These are phyloP conservation scores for Bufo bufo DNA, from an alignment of 2,113 vertebrate genomes.

Conservation along the genomic window DNA sequence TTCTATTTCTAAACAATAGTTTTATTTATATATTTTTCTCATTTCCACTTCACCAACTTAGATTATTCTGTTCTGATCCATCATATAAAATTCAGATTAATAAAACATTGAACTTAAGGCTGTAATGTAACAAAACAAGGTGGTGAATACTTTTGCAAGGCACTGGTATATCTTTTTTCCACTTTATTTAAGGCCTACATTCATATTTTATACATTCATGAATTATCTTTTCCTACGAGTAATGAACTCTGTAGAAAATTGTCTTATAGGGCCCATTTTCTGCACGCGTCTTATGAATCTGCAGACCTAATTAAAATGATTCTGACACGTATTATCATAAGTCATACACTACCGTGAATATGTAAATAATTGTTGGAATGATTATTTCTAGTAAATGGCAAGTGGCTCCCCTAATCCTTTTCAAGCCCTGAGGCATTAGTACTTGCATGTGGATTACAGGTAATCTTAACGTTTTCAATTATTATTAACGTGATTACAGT, in stretches of 20 bases:
- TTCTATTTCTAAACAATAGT: too few species aligned
- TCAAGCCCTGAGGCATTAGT: conserved; percentile 19
- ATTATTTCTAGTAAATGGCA: conserved; percentile 2
- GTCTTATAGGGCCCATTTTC: not conserved
- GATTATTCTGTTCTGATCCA: too few species aligned
- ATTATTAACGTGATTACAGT: conserved; percentile 42
- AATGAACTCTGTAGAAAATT: not conserved
- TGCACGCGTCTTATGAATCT: not conserved
- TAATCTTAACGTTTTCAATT: conserved; percentile 43
- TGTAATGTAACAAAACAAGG: too few species aligned
- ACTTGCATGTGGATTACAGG: conserved; percentile 27
- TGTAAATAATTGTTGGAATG: conserved; percentile 5
- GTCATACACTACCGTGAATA: not conserved
- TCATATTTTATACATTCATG: not conserved
- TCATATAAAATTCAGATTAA: too few species aligned
- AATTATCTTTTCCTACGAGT: not conserved
- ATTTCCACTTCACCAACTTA: too few species aligned
- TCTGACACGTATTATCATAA: conserved; percentile 25
- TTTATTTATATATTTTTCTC: too few species aligned
- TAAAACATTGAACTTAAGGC: too few species aligned
- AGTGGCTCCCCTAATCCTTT: conserved; percentile 28
- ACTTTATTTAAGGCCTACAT: not conserved
- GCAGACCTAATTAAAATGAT: conserved; percentile 19
- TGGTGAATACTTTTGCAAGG: too few species aligned
- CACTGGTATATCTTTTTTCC: not conserved